A percentile compares a stretch with the other conserved stretches of the same genome.
Evolutionary conservation across 2,113 vertebrate species (phyloP).

Genomic region (Spheniscus mendiculus): DNA sequence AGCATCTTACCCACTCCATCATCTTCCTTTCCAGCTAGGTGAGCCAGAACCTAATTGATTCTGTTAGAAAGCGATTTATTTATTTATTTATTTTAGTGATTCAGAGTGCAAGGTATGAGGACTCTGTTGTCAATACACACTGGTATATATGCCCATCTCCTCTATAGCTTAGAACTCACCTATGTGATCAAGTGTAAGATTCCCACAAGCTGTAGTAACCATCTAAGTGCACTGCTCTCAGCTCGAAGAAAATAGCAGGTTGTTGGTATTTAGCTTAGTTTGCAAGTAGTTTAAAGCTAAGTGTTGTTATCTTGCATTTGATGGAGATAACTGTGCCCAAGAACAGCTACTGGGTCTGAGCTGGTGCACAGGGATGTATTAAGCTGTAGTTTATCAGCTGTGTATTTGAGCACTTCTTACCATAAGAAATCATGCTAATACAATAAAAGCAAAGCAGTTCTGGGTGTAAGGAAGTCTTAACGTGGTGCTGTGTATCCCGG

Average conservation of each 20-base stretch:
- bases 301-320: not conserved
- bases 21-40: not conserved
- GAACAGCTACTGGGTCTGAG: not conserved
- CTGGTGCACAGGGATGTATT: not conserved
- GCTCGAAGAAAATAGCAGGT: not conserved
- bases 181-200: not conserved
- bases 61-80: not conserved
- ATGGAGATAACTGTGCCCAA: not conserved
- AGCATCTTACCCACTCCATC: not conserved
- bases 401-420: not conserved
- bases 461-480: not conserved
- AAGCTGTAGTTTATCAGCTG: not conserved
- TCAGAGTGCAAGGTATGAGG: not conserved
- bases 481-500: accelerated
- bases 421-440: not conserved
- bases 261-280: not conserved
- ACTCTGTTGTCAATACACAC: accelerated
- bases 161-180: not conserved
- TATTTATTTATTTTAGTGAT: not conserved
- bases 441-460: not conserved
- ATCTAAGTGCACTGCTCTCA: not conserved
- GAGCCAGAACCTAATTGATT: not conserved
- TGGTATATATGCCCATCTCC: not conserved
- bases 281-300: not conserved
- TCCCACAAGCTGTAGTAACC: not conserved